A percentile compares a stretch with the other conserved stretches of the same genome.
Evolutionary conservation across 2,888 invertebrate species (phyloP).

Genomic region (Oscheius myriophilus): DNA sequence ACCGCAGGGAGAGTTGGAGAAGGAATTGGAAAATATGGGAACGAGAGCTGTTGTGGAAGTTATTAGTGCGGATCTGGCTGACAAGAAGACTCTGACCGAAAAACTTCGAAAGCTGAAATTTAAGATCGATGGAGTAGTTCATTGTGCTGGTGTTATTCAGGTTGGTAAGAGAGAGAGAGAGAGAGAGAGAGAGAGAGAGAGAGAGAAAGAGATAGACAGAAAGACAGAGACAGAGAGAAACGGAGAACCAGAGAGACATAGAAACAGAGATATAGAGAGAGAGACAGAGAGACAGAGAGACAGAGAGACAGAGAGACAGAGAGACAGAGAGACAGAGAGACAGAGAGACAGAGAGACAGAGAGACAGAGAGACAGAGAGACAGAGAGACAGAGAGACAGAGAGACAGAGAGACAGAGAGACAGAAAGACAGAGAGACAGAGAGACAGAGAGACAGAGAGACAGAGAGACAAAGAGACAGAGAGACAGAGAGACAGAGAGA

Average conservation of each 20-base stretch:
- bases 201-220: constrained; percentile 36
- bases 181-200: constrained; percentile 46
- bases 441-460: too few relatives aligned
- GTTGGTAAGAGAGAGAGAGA: neutral
- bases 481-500: neutral
- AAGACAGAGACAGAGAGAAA: too few relatives aligned
- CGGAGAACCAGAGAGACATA: constrained; percentile 46
- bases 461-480: too few relatives aligned
- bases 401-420: constrained; percentile 49
- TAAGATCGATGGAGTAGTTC: constrained; percentile 54
- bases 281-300: too few relatives aligned
- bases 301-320: constrained; percentile 30
- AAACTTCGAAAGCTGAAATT: constrained; percentile 35
- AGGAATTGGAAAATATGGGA: constrained; percentile 34
- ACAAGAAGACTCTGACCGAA: constrained; percentile 34
- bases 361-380: too few relatives aligned
- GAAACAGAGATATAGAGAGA: constrained; percentile 4
- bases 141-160: constrained; percentile 61
- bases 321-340: constrained; percentile 49
- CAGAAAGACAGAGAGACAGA: too few relatives aligned
- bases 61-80: constrained; percentile 43
- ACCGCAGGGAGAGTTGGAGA: constrained; percentile 33
- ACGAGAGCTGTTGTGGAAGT: constrained; percentile 18
- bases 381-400: constrained; percentile 30
- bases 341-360: too few relatives aligned